Evolutionary conservation across 2,797 vertebrate species (phyloP).

Genomic region (Argya squamiceps): DNA sequence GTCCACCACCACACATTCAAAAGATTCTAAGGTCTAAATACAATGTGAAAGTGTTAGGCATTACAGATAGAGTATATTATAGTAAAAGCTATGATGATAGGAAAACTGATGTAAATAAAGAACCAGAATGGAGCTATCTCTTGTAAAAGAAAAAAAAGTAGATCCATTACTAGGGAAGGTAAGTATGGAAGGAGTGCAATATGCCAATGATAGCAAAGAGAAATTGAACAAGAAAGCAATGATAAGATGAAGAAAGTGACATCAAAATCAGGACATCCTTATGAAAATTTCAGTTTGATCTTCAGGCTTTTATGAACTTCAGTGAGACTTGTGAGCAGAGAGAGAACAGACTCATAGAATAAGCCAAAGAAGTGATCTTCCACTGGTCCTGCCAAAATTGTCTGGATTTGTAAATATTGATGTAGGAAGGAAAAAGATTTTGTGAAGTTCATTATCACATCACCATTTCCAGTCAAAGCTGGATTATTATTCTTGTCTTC

Average conservation of each 20-base stretch:
- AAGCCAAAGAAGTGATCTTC: background rate
- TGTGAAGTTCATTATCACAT: background rate
- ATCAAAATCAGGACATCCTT: background rate
- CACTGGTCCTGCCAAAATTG: background rate
- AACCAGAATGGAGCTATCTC: background rate
- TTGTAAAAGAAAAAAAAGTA: background rate
- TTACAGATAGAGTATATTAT: background rate
- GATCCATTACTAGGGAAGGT: background rate
- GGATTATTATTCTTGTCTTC: background rate
- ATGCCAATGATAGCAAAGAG: background rate
- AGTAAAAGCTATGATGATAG: background rate
- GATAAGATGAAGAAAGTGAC: background rate
- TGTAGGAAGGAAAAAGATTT: background rate
- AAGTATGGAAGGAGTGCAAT: background rate
- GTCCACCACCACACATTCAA: background rate
- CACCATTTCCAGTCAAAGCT: background rate
- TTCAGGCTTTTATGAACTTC: background rate
- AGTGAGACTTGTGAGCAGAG: background rate
- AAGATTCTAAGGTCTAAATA: background rate
- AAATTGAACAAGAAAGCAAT: background rate
- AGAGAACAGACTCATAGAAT: background rate
- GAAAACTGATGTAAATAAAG: constrained; percentile 24
- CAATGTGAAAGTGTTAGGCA: background rate
- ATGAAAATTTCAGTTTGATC: background rate
- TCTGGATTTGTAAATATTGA: background rate